Evolutionary conservation across 2,888 invertebrate genomes (phyloP).

Genomic region (Gasteruption jaculator): DNA sequence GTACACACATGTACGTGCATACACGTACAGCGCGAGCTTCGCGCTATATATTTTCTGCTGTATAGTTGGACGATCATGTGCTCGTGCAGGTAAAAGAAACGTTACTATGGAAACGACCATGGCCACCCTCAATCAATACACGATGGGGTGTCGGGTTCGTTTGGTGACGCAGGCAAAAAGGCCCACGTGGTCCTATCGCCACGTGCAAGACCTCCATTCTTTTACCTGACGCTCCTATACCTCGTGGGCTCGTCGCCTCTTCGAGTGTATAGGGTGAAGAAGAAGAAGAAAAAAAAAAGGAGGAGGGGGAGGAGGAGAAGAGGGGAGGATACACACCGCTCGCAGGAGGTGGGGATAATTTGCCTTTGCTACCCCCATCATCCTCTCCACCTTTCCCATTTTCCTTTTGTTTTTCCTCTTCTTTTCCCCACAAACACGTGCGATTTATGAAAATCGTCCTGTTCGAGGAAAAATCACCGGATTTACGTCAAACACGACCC

Average conservation of each 20-base stretch:
- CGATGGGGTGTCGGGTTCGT: constrained; percentile 41
- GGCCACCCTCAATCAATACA: constrained; percentile 51
- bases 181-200: constrained; percentile 52
- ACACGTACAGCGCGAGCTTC: too few relatives aligned
- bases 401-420: constrained; percentile 9
- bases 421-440: constrained; percentile 13
- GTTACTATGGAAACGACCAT: constrained; percentile 51
- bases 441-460: too few relatives aligned
- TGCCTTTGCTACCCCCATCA: constrained; percentile 9
- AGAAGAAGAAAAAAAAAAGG: too few relatives aligned
- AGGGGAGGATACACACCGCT: too few relatives aligned
- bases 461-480: too few relatives aligned
- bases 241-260: neutral
- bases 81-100: constrained; percentile 48
- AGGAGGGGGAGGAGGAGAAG: too few relatives aligned
- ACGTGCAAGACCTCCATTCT: constrained; percentile 43
- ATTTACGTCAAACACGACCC: too few relatives aligned
- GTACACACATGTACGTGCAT: too few relatives aligned
- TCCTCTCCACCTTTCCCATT: constrained; percentile 10
- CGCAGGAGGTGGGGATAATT: too few relatives aligned
- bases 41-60: too few relatives aligned
- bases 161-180: constrained; percentile 48
- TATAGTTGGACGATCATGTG: too few relatives aligned
- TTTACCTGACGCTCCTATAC: neutral
- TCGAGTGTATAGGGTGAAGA: too few relatives aligned